Base-by-base conservation (phyloP, 1,140 invertebrate species). In the Oryctes rhinoceros region DNA sequence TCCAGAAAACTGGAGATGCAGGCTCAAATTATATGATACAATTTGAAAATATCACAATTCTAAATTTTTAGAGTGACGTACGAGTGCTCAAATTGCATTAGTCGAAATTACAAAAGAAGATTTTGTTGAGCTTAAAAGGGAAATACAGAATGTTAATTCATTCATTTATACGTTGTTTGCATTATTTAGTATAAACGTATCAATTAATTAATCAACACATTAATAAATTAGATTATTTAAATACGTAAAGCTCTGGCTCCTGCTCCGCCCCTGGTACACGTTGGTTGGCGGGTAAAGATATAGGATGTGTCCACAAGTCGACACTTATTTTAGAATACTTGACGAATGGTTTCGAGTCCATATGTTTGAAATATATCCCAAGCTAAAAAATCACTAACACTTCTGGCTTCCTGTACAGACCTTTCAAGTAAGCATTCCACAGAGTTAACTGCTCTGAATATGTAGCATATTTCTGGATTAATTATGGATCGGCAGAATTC, bases 281-380 rank as follows among this genome's bases (percentile, higher is more conserved):
- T 67, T 67, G 5, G 7, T 7, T 10, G 20, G 10, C 10, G 30
- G 4, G 13, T 67, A 10, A 67, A 24, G 30, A 35, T 35, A 35
- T 67, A 24, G 30, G 65, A 67, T 24, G 30, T 35, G 65, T 67
- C 65, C 65, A 24, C 65, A 67, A 67, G 65, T 67, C 65, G 65
- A 67, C 65, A 67, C 65, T 67, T 67, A 53, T 53, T 53, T 53
- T 53, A 67, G 30, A 67, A 67, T 67, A 67, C 24, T 67, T 67
- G 65, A 67, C 30, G 65, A 67, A 67, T 67, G 65, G 20, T 18
- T 24, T 35, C 18, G 18, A 18, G 5, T 35, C n/a, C 65, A 67
- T 24, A 67, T 67, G 65, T 67, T 67, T 67, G 65, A 67, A 24
- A 67, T 67, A 67, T 35, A 67, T 67, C 20, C 35, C 65, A 35